A percentile compares a stretch with the other conserved stretches of the same genome.
Conservation (phyloP, 64 coral and sea anemone species). For the Montipora foliosa region DNA sequence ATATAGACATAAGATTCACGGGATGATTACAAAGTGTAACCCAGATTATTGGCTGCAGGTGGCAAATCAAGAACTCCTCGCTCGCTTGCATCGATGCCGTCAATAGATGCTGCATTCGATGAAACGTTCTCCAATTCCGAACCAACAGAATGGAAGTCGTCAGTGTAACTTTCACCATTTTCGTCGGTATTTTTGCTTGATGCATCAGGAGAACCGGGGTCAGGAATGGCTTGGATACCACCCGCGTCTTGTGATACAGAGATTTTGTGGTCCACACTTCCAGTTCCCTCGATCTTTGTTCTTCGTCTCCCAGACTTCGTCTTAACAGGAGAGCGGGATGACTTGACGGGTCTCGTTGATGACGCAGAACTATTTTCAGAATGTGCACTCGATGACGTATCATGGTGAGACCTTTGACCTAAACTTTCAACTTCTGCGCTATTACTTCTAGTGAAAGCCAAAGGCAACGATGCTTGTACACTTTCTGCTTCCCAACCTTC, state of each 20-base stretch:
- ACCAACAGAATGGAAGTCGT: constrained; percentile 41
- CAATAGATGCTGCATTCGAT: neutral
- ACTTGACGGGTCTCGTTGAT: neutral
- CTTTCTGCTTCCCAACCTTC: constrained; percentile 33
- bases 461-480: neutral
- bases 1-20: too few relatives aligned
- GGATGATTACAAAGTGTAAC: constrained; percentile 47
- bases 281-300: neutral
- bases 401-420: neutral
- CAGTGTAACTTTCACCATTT: constrained; percentile 21
- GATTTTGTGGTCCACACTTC: neutral
- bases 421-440: neutral
- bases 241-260: neutral
- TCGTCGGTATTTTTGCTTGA: neutral
- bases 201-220: neutral
- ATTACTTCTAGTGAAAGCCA: constrained; percentile 13
- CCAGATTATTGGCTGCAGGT: constrained; percentile 39
- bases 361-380: constrained; percentile 24
- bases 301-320: constrained; percentile 14
- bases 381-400: neutral
- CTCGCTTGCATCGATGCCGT: neutral
- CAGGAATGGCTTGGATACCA: neutral
- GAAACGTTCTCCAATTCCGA: constrained; percentile 10
- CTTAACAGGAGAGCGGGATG: constrained; percentile 4
- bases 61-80: constrained; percentile 23